phyloP scores from a whole-genome alignment of 2,797 vertebrate species.

The Cynopterus sphinx region DNA sequence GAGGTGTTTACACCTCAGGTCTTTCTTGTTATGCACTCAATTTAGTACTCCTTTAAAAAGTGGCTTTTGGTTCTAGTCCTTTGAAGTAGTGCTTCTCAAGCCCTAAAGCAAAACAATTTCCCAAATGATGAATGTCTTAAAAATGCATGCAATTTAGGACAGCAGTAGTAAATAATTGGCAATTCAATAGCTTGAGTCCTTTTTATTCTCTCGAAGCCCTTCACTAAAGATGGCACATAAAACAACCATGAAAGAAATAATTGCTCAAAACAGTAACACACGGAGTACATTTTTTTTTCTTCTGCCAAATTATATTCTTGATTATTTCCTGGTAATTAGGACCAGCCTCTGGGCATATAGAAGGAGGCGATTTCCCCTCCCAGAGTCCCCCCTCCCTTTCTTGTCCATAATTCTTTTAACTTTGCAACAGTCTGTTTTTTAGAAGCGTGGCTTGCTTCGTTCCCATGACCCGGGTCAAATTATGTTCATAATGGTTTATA shows the following conservation, averaged over 20 bases:
- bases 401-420: neutral
- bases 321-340: slow-evolving; percentile 59
- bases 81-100: slow-evolving; percentile 30
- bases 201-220: slow-evolving; percentile 37
- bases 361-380: neutral
- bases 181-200: slow-evolving; percentile 36
- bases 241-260: neutral
- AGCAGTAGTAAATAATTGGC: slow-evolving; percentile 43
- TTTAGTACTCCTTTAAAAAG: slow-evolving; percentile 49
- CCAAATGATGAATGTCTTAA: slow-evolving; percentile 58
- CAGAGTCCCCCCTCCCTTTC: neutral
- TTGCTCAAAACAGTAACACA: neutral
- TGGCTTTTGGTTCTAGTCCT: neutral
- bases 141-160: slow-evolving; percentile 52
- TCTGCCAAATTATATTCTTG: slow-evolving; percentile 26
- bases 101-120: slow-evolving; percentile 54
- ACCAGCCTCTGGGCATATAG: neutral
- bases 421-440: neutral
- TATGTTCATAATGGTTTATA: neutral
- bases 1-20: neutral
- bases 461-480: neutral
- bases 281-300: neutral
- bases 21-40: neutral
- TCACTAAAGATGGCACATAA: slow-evolving; percentile 11
- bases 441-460: neutral